Evolutionary conservation across 2,888 invertebrate species (phyloP), one percentile per base, ranked within the genome.

Genomic region (Aricia artaxerxes): DNA sequence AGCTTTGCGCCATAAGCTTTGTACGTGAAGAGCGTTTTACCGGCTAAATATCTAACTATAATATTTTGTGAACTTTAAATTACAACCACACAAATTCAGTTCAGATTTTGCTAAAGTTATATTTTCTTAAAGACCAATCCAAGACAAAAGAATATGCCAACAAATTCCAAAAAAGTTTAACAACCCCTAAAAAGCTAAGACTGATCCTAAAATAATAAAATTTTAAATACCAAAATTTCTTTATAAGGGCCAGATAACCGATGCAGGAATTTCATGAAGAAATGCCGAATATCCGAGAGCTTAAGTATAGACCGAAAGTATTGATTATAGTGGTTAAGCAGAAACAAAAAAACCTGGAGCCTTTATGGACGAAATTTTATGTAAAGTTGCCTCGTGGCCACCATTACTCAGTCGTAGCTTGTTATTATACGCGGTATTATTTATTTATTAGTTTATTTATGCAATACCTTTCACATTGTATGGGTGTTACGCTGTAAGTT

Each of bases 351-450:
- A 76, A 76, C 31, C 24, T 11, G 49, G 16, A 53, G 31, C 76
- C 76, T 35, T 53, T 53, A 76, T 53, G 76, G 76, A 76, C 76
- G 76, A 76, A 76, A 53, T 76, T 76, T 76, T 57, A 93, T 92
- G 92, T 91, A 90, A 88, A 88, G 85, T 86, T 93, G 93, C 93
- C 94, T 93, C 84, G 92, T 93, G 93, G 94, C 90, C 91, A 84
- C 89, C 92, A 93, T 94, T 93, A 93, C 90, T 94, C 92, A 92
- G 88, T 82, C 84, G 87, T 83, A 86, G 87, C 92, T 93, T 92
- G 92, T 93, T 93, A 94, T 94, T 94, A 94, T 91, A 93, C 90
- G 91, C 91, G 91, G 89, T 88, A 89, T 91, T 93, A 93, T 93
- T 93, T 93, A 92, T 92, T 93, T 93, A 94, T 94, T 93, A 76